Conservation (phyloP, 2,888 invertebrate species). For the Drosophila meridionalis region DNA sequence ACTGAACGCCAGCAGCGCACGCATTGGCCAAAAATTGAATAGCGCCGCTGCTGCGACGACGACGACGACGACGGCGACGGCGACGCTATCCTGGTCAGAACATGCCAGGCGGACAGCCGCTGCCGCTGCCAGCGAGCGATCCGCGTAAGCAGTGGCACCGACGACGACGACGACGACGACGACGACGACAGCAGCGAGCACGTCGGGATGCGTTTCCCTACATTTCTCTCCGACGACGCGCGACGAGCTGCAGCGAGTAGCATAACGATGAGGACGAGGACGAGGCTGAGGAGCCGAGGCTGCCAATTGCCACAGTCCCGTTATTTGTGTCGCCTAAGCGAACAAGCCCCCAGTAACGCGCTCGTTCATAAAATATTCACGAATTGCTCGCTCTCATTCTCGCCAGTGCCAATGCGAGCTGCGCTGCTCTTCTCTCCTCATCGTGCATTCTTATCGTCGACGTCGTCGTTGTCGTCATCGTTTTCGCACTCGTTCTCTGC, state of each 20-base stretch:
- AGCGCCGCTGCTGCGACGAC: conserved; percentile 51
- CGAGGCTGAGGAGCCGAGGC: conserved; percentile 50
- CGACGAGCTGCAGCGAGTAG: conserved; percentile 18
- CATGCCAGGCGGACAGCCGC: conserved; percentile 42
- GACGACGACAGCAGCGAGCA: conserved; percentile 34
- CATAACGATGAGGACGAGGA: conserved; percentile 17
- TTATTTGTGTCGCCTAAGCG: conserved; percentile 59
- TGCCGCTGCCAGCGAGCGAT: conserved; percentile 51
- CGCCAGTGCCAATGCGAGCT: conserved; percentile 53
- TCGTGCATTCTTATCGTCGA: conserved; percentile 30
- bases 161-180: conserved; percentile 34
- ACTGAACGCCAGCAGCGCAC: conserved; percentile 83
- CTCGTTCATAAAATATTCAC: conserved; percentile 81
- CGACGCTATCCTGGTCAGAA: conserved; percentile 65
- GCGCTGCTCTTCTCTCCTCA: conserved; percentile 48
- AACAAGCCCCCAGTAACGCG: conserved; percentile 56
- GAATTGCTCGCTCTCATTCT: conserved; percentile 80
- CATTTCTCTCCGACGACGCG: conserved; percentile 65
- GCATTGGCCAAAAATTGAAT: conserved; percentile 75
- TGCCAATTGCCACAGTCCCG: conserved; percentile 58
- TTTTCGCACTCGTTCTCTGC: conserved; percentile 25
- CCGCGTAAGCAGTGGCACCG: conserved; percentile 58
- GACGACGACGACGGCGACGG: conserved; percentile 30
- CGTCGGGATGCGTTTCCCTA: conserved; percentile 71
- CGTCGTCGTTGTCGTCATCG: conserved; percentile 26